A percentile compares a stretch with the other conserved stretches of the same genome.
These are phyloP conservation scores for Leptinotarsa texana DNA, from an alignment of 1,140 invertebrate genomes.

Conservation along the genomic window DNA sequence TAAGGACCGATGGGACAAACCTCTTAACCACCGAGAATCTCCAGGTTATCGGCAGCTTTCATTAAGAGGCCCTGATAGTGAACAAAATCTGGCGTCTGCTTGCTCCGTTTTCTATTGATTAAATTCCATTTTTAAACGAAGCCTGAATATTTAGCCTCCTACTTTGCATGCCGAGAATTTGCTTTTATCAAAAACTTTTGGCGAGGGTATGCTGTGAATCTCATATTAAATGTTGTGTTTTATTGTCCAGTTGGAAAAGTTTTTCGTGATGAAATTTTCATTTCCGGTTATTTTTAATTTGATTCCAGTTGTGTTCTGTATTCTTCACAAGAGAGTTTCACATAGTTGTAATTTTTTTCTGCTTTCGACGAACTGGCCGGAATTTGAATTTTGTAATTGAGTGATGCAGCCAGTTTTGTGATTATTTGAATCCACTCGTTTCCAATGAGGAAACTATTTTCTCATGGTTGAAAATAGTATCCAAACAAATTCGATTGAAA, in stretches of 20 bases:
- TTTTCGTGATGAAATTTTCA: slow-evolving; percentile 3
- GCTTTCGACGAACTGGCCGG: too few relatives aligned
- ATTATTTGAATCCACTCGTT: too few relatives aligned
- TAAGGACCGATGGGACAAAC: slow-evolving; percentile 31
- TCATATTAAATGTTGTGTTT: slow-evolving; percentile 9
- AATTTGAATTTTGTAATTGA: too few relatives aligned
- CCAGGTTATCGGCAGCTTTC: slow-evolving; percentile 32
- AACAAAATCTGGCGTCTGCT: slow-evolving; percentile 31
- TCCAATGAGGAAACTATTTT: too few relatives aligned
- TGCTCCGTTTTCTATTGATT: slow-evolving; percentile 31
- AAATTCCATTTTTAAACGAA: slow-evolving; percentile 31
- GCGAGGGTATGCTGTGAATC: background rate
- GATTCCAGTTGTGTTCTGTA: too few relatives aligned
- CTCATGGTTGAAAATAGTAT: too few relatives aligned
- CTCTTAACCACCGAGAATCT: slow-evolving; percentile 26
- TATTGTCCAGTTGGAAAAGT: background rate
- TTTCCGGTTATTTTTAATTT: background rate
- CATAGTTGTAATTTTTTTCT: too few relatives aligned
- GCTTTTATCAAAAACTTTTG: slow-evolving; percentile 12
- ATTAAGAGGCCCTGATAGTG: slow-evolving; percentile 31
- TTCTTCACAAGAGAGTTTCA: too few relatives aligned
- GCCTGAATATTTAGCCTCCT: slow-evolving; percentile 20
- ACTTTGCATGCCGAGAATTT: slow-evolving; percentile 32
- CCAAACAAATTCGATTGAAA: too few relatives aligned
- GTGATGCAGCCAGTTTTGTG: too few relatives aligned